Evolutionary conservation across 2,888 invertebrate genomes (phyloP), one percentile per base, ranked within the genome.

Genomic region (Andrena marginata): DNA sequence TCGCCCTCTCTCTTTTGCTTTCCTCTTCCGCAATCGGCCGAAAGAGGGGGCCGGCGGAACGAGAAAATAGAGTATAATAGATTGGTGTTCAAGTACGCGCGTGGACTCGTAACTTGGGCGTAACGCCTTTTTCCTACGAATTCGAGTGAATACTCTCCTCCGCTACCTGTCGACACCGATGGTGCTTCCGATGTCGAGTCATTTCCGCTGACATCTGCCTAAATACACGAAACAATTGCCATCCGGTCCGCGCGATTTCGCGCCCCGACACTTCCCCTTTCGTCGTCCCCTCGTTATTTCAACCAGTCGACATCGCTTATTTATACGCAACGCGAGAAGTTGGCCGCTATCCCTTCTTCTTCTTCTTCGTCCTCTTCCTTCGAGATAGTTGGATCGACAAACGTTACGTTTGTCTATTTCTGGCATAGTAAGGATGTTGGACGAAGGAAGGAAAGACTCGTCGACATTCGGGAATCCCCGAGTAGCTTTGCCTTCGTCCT

Each of bases 301-400:
- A 42, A 42, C 26, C 49, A 3, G 35, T 31, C 62, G 31, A 56
- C 68, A 60, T 16, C 69, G 74, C 68, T 78, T 79, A 79, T 78
- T 84, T 82, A 78, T 78, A 82, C 78, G 82, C 73, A 0, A 2
- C 49, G 65, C 56, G 65, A 79, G n/a, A 70, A 79, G 59, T 84
- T 84, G 82, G 70, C 73, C 26, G 48, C 60, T 8, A 13, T 48
- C 63, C 51, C 69, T 63, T 68, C 49, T 29, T 69, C 49, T 29
- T 69, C 31, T 67, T 49, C 69, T 59, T 64, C 49, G 29, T 69
- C 68, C 63, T 68, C 26, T 73, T 62, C 59, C 73, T 72, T 60
- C 68, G 31, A 54, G 70, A 68, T 42, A 70, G 63, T 64, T 33
- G 67, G 64, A 60, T 63, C 35, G 54, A 62, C 65, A 48, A 64